Evolutionary conservation across 1,140 invertebrate species (phyloP).

Genomic region (Cecropterus lyciades): DNA sequence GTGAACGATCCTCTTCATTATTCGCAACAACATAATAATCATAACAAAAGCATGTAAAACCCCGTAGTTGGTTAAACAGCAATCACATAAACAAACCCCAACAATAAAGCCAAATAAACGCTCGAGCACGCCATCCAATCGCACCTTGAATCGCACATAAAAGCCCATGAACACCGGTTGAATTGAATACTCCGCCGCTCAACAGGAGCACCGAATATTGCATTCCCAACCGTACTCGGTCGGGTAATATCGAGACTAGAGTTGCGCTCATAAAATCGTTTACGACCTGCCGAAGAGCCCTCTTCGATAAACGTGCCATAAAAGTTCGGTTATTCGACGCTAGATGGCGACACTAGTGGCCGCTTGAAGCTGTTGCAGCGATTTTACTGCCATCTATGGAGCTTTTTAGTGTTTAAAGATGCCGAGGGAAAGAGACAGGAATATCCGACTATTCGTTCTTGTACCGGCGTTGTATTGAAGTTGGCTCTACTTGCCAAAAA

Average conservation of each 20-base stretch:
- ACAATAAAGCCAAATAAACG: constrained; percentile 84
- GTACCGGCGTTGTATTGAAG: constrained; percentile 35
- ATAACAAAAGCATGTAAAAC: constrained; percentile 80
- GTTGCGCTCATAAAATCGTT: constrained; percentile 81
- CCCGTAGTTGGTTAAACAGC: constrained; percentile 82
- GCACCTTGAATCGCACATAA: constrained; percentile 84
- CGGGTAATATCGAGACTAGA: constrained; percentile 78
- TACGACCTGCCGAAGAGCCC: constrained; percentile 83
- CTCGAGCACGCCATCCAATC: constrained; percentile 83
- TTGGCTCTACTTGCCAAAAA: constrained; percentile 38
- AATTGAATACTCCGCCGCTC: constrained; percentile 77
- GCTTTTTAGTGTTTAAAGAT: constrained; percentile 76
- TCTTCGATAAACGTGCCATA: constrained; percentile 82
- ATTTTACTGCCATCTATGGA: constrained; percentile 83
- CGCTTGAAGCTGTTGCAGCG: constrained; percentile 74
- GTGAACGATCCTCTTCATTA: constrained; percentile 61
- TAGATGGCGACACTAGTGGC: constrained; percentile 82
- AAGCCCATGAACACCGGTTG: constrained; percentile 79
- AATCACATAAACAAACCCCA: constrained; percentile 84
- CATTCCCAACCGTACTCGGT: constrained; percentile 73
- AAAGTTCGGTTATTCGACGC: constrained; percentile 80
- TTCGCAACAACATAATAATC: constrained; percentile 80
- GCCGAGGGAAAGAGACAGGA: constrained; percentile 50
- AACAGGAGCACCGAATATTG: constrained; percentile 77
- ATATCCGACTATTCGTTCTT: constrained; percentile 40